These are phyloP conservation scores for Aldabrachelys gigantea DNA, from an alignment of 2,113 vertebrate genomes.

Conservation along the genomic window DNA sequence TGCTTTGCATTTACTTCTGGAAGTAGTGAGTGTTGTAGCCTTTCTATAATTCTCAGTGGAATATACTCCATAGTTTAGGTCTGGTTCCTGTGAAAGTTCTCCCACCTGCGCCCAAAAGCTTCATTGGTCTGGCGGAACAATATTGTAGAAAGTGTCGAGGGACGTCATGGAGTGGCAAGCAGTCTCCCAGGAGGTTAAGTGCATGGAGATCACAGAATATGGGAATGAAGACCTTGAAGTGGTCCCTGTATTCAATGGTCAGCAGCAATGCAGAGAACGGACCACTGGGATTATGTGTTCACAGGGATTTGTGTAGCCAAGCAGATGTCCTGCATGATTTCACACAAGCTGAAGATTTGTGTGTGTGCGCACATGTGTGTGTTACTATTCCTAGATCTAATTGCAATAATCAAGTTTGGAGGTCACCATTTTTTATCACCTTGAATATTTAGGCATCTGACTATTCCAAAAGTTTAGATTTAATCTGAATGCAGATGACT, in stretches of 20 bases:
- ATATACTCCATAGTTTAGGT: not conserved
- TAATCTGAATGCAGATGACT: too few species aligned
- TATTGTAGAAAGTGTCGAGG: not conserved
- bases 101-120: not conserved
- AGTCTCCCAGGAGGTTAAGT: not conserved
- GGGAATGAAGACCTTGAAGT: not conserved
- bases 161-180: not conserved
- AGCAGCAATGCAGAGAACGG: not conserved
- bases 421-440: constrained; percentile 33
- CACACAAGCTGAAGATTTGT: not conserved
- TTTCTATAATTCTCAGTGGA: not conserved
- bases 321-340: not conserved
- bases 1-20: not conserved
- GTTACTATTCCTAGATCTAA: not conserved
- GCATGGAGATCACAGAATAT: not conserved
- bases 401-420: constrained; percentile 10
- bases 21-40: not conserved
- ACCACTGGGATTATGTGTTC: not conserved
- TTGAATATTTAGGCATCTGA: constrained; percentile 1
- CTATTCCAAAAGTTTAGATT: too few species aligned
- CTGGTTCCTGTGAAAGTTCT: not conserved
- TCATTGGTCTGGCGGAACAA: not conserved
- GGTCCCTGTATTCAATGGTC: not conserved
- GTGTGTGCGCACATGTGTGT: not conserved
- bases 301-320: constrained; percentile 3